A percentile compares a stretch with the other conserved stretches of the same genome.
Evolutionary conservation across 2,113 vertebrate species (phyloP).

Genomic region (Chiloscyllium plagiosum): DNA sequence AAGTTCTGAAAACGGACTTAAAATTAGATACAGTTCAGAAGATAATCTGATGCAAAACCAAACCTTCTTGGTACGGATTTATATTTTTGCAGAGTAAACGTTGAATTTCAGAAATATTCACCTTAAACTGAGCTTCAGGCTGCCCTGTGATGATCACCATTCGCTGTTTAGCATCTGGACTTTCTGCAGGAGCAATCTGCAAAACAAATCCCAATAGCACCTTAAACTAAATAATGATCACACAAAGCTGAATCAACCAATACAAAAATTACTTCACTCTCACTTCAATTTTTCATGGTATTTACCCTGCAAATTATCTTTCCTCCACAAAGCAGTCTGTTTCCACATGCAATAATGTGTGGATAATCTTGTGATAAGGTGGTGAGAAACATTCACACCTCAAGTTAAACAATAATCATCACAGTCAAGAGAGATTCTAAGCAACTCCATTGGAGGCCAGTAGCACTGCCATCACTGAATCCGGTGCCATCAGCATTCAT

Average conservation of each 20-base stretch:
- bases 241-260: neutral
- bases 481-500: too few relatives aligned
- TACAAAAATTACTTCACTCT: neutral
- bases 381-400: too few relatives aligned
- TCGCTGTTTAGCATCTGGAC: conserved; percentile 83
- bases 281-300: neutral
- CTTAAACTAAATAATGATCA: neutral
- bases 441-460: neutral
- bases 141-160: conserved; percentile 94
- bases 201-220: conserved; percentile 40
- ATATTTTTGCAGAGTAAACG: neutral
- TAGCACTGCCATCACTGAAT: neutral
- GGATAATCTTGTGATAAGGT: neutral
- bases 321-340: neutral
- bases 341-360: neutral
- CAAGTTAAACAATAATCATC: neutral
- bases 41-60: neutral
- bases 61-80: neutral
- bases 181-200: conserved; percentile 92
- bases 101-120: conserved; percentile 45
- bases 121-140: conserved; percentile 98
- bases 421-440: too few relatives aligned
- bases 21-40: neutral
- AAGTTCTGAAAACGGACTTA: neutral
- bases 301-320: neutral